Percentiles rank a stretch among this genome's conserved stretches.
Evolutionary conservation across 1,140 invertebrate species (phyloP).

Genomic region (Maniola jurtina): DNA sequence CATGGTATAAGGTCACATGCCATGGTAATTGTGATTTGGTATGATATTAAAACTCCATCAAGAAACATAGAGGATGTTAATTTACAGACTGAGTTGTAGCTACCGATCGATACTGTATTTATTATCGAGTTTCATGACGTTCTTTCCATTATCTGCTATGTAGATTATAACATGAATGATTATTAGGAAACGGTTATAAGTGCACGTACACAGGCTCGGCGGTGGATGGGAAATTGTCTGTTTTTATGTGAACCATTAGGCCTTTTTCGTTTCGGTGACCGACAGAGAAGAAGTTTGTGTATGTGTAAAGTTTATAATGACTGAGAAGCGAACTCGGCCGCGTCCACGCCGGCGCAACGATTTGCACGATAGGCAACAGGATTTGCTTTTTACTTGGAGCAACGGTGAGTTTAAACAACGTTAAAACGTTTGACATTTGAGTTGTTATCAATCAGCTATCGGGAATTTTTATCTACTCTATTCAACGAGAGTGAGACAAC

Average conservation of each 20-base stretch:
- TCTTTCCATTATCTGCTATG: conserved; percentile 58
- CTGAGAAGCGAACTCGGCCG: conserved; percentile 50
- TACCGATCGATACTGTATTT: conserved; percentile 21
- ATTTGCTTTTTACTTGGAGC: conserved; percentile 70
- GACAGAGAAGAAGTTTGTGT: conserved; percentile 23
- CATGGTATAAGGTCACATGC: too few relatives aligned
- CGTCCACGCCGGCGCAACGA: conserved; percentile 64
- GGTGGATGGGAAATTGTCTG: conserved; percentile 44
- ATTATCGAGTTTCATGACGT: conserved; percentile 67
- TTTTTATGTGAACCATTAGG: conserved; percentile 43
- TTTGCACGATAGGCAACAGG: conserved; percentile 61
- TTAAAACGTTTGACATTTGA: conserved; percentile 7
- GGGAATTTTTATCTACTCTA: background rate
- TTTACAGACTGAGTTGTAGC: background rate
- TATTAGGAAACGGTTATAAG: conserved; percentile 47
- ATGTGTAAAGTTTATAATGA: conserved; percentile 50
- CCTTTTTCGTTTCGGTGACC: conserved; percentile 10
- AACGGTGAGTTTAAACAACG: conserved; percentile 60
- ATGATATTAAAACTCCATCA: too few relatives aligned
- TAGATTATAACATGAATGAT: conserved; percentile 57
- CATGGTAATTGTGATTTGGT: too few relatives aligned
- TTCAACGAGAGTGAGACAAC: too few relatives aligned
- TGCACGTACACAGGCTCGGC: conserved; percentile 57
- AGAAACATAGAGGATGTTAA: background rate
- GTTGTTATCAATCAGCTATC: conserved; percentile 9